phyloP scores from a whole-genome alignment of 2,113 vertebrate genomes.

The Stomatorhinus ivindoensis region DNA sequence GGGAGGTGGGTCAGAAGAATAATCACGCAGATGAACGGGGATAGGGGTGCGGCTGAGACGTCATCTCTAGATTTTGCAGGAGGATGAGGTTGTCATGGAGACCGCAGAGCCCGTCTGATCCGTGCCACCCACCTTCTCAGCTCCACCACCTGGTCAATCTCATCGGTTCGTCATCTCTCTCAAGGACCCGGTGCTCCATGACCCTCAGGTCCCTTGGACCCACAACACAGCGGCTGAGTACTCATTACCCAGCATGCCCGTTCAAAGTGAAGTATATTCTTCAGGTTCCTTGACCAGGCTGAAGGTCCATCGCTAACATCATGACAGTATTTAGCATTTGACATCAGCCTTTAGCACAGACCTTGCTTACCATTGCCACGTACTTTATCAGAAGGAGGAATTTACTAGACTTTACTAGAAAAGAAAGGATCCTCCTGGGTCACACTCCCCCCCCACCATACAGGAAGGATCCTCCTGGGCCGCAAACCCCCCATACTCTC shows the following conservation, averaged over 20 bases:
- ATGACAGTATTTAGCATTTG: neutral
- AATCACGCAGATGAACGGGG: neutral
- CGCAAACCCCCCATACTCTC: no score
- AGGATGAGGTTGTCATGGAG: constrained; percentile 65
- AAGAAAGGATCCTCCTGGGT: neutral
- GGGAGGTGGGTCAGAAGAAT: constrained; percentile 32
- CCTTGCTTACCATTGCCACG: neutral
- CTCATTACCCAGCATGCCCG: neutral
- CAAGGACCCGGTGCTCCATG: neutral
- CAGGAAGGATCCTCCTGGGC: no score
- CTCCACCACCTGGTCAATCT: neutral
- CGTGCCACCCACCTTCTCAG: constrained; percentile 21
- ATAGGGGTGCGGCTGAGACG: constrained; percentile 12
- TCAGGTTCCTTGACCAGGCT: neutral
- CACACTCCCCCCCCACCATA: no score
- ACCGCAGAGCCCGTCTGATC: constrained; percentile 49
- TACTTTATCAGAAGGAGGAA: neutral
- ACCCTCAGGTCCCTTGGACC: neutral
- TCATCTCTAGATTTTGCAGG: constrained; percentile 50
- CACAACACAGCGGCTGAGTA: neutral
- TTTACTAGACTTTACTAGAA: neutral
- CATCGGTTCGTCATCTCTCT: neutral
- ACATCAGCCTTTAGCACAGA: neutral
- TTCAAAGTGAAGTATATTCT: neutral
- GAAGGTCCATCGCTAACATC: neutral